These are phyloP conservation scores for Xerus rutilus DNA, from an alignment of 2,797 vertebrate genomes.

Conservation along the genomic window DNA sequence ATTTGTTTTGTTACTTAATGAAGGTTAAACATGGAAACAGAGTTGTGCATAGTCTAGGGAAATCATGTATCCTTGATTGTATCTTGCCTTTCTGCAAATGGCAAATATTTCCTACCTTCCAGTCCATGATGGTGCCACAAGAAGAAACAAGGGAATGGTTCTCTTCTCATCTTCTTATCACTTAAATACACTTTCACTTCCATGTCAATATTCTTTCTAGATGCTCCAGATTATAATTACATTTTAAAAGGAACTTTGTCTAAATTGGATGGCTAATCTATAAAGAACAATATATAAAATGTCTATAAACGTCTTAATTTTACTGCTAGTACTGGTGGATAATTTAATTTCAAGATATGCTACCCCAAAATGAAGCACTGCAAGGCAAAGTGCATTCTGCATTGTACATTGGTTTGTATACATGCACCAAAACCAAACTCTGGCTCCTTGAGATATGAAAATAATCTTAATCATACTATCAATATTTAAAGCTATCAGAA, in stretches of 20 bases:
- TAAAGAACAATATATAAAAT: not conserved
- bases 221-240: not conserved
- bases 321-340: not conserved
- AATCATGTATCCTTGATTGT: not conserved
- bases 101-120: not conserved
- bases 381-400: not conserved
- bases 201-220: not conserved
- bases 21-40: not conserved
- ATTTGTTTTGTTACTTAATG: not conserved
- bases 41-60: not conserved
- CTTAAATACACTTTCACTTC: constrained; percentile 9
- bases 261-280: not conserved
- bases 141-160: not conserved
- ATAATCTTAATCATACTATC: not conserved
- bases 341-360: not conserved
- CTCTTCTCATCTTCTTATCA: not conserved
- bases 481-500: not conserved
- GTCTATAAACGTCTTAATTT: not conserved
- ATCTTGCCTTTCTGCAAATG: not conserved
- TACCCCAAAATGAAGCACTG: not conserved
- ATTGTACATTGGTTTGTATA: not conserved
- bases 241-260: constrained; percentile 14
- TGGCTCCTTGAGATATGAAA: not conserved
- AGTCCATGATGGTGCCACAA: not conserved
- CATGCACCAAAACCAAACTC: not conserved